Base-by-base conservation (phyloP, 2,888 invertebrate genomes). In the Atethmia centrago region DNA sequence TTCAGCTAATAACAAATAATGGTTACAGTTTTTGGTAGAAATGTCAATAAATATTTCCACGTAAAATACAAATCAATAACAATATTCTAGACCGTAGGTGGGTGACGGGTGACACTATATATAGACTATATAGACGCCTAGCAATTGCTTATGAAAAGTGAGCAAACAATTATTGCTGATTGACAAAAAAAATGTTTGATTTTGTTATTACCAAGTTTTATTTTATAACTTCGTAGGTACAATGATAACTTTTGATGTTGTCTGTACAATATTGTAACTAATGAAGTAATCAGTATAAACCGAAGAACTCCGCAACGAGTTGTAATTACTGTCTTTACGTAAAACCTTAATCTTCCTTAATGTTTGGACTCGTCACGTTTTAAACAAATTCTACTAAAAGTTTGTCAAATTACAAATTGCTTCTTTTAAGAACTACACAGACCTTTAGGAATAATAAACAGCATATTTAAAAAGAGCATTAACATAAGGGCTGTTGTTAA, bases 361-460 rank as follows among this genome's bases (percentile, higher is more conserved):
- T 56, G 47, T 63, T 59, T 53, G 12, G 28, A 71, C 63, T 72
- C 69, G 63, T 82, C 71, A 72, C 61, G 72, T 47, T 67, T 75
- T 73, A 63, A 74, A 61, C 47, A 59, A 71, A 74, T 77, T 66
- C 31, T n/a, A 62, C 58, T 72, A 51, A 59, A 72, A 79, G 55
- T 79, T 83, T 36, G 31, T 19, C 31, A 58, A 78, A 78, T 69
- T 77, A 55, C 71, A 36, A 77, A 67, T 64, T 59, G 83, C 79
- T 55, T 62, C 28, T 82, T 82, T 66, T 53, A 53, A 25, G 45
- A 69, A 47, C 61, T 65, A 58, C n/a, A 66, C 71, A 71, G 65
- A 71, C 47, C 28, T 63, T 71, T 70, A 40, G 25, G 55, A 70
- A 82, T 82, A 77, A 82, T 79, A 71, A 64, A 72, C 64, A 82